phyloP scores from a whole-genome alignment of 2,888 invertebrate genomes.

The Cyaniris semiargus region DNA sequence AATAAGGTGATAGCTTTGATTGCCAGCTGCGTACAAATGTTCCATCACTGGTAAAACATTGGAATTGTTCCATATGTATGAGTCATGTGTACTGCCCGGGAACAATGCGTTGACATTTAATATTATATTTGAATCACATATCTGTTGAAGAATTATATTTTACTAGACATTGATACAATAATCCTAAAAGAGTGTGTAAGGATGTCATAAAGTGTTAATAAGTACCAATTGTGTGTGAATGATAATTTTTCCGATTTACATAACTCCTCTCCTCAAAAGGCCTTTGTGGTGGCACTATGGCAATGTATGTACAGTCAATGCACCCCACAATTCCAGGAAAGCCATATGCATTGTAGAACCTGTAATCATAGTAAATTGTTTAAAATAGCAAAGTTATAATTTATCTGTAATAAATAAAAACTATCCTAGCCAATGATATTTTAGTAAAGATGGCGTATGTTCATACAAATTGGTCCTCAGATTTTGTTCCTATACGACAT shows the following conservation, averaged over 20 bases:
- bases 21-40: neutral
- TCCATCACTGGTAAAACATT: neutral
- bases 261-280: neutral
- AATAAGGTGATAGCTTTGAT: constrained; percentile 2
- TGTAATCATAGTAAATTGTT: neutral
- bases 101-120: too few species aligned
- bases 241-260: neutral
- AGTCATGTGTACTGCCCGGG: too few species aligned
- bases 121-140: neutral
- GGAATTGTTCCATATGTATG: neutral
- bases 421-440: too few species aligned
- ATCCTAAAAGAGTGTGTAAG: neutral
- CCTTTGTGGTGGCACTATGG: constrained; percentile 8
- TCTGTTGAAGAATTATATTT: neutral
- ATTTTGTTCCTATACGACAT: too few species aligned
- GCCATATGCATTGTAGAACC: constrained; percentile 5
- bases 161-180: constrained; percentile 2
- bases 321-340: constrained; percentile 3
- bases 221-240: neutral
- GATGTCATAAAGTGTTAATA: too few species aligned
- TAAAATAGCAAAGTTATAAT: neutral
- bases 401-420: neutral
- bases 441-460: too few species aligned
- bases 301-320: neutral
- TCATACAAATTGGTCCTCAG: too few species aligned